A percentile compares a stretch with the other conserved stretches of the same genome.
Evolutionary conservation across 1,140 invertebrate genomes (phyloP).

Genomic region (Drosophila tristis): DNA sequence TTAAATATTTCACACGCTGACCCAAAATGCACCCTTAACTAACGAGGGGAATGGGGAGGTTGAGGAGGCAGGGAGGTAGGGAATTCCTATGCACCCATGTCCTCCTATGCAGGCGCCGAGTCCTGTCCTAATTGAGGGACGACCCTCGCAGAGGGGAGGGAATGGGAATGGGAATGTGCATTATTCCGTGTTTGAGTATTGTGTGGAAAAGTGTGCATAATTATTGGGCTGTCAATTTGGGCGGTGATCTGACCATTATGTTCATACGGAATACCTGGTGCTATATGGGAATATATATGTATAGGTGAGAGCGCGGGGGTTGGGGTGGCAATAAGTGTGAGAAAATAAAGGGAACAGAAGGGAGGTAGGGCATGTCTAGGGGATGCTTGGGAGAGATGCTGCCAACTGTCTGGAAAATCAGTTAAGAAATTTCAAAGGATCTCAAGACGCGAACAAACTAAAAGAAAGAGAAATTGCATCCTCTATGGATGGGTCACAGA

Average conservation of each 20-base stretch:
- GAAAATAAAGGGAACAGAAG: conserved; percentile 23
- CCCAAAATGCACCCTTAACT: conserved; percentile 61
- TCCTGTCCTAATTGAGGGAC: conserved; percentile 35
- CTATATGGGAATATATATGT: conserved; percentile 30
- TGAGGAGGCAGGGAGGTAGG: conserved; percentile 1
- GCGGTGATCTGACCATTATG: conserved; percentile 65
- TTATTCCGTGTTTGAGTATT: conserved; percentile 7
- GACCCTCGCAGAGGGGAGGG: background rate
- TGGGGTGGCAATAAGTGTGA: conserved; percentile 46
- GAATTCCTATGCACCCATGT: conserved; percentile 69
- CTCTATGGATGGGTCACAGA: background rate
- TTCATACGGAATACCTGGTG: conserved; percentile 28
- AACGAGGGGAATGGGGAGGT: background rate
- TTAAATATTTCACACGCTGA: conserved; percentile 67
- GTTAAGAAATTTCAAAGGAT: background rate
- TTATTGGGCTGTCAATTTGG: conserved; percentile 78
- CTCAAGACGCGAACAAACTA: background rate
- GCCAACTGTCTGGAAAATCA: conserved; percentile 5
- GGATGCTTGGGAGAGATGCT: conserved; percentile 16
- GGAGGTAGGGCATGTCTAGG: background rate
- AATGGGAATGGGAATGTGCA: conserved; percentile 20
- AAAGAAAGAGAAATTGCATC: background rate
- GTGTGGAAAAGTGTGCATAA: conserved; percentile 47
- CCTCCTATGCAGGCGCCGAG: conserved; percentile 50
- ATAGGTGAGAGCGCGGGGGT: background rate